phyloP scores from a whole-genome alignment of 2,888 invertebrate genomes.

The Creontiades dilutus region DNA sequence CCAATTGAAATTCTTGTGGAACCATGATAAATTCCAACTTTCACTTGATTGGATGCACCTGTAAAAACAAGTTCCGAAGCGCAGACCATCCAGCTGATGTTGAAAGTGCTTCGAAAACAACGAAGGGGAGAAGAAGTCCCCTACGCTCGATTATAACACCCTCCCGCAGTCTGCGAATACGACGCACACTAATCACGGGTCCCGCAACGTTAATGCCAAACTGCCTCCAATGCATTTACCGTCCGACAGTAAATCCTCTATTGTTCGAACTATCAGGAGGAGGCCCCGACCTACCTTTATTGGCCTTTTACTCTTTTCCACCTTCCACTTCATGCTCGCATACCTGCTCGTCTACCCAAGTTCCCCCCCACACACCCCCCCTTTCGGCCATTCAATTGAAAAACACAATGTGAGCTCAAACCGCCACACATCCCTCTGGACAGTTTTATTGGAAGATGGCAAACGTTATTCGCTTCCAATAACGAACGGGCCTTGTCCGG shows the following conservation, averaged over 20 bases:
- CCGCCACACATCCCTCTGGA: conserved; percentile 29
- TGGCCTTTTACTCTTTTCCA: conserved; percentile 51
- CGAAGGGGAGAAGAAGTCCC: neutral
- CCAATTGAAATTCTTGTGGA: neutral
- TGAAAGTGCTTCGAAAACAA: conserved; percentile 2
- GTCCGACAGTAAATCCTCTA: conserved; percentile 62
- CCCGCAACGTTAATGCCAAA: conserved; percentile 46
- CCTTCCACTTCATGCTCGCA: conserved; percentile 6
- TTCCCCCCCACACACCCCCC: neutral
- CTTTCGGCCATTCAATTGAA: conserved; percentile 42
- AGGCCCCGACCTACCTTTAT: conserved; percentile 49
- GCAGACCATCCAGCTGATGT: neutral
- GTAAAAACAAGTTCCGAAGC: neutral
- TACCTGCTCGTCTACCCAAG: conserved; percentile 30
- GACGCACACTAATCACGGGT: conserved; percentile 45
- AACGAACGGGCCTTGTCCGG: conserved; percentile 45
- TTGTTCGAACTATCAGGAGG: conserved; percentile 54
- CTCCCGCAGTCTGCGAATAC: neutral
- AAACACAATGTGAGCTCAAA: conserved; percentile 48
- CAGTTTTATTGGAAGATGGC: conserved; percentile 61
- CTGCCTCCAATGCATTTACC: conserved; percentile 33
- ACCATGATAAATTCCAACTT: neutral
- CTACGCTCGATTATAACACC: conserved; percentile 24
- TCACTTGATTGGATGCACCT: conserved; percentile 5
- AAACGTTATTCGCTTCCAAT: conserved; percentile 60